phyloP scores from a whole-genome alignment of 23 tunicate species.

The Oikopleura dioica region DNA sequence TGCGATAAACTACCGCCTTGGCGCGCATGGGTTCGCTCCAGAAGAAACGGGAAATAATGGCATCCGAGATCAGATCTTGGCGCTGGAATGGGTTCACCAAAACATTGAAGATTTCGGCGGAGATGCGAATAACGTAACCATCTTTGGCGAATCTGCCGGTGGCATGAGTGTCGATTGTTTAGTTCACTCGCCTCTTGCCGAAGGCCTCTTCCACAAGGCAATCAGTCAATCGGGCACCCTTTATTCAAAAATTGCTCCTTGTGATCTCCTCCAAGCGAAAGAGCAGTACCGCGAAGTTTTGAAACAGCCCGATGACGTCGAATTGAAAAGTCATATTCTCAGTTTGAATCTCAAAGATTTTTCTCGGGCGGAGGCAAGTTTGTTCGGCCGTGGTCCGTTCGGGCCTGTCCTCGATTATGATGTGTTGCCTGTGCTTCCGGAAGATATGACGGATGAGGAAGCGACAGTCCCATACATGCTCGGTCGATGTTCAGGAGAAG shows the following conservation, averaged over 20 bases:
- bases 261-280: neutral
- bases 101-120: conserved; percentile 14
- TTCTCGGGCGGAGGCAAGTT: neutral
- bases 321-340: neutral
- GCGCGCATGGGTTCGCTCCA: conserved; percentile 19
- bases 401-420: neutral
- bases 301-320: neutral
- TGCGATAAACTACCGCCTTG: conserved; percentile 15
- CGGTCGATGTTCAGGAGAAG: neutral
- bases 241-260: neutral
- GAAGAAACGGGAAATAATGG: conserved; percentile 19
- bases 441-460: neutral
- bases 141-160: neutral
- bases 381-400: neutral
- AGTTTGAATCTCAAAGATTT: neutral
- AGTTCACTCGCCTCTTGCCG: neutral
- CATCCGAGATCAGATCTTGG: conserved; percentile 28
- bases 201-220: neutral
- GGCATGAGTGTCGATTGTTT: neutral
- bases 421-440: neutral
- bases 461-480: neutral
- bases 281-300: neutral
- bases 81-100: conserved; percentile 24
- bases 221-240: neutral
- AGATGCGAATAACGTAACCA: neutral